Evolutionary conservation across 2,888 invertebrate genomes (phyloP).

Genomic region (Metellina segmentata): DNA sequence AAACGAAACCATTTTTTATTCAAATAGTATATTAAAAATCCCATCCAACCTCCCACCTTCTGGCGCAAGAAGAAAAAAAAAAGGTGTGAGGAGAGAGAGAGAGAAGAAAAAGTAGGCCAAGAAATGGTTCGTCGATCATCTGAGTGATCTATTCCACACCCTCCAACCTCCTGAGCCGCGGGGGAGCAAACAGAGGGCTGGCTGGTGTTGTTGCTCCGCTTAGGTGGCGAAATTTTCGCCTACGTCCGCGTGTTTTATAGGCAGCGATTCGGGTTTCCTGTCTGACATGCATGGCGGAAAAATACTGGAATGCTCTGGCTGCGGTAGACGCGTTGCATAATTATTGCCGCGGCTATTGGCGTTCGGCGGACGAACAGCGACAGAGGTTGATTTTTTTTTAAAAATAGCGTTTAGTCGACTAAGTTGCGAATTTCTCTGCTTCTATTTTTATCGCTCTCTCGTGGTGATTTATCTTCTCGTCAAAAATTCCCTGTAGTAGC

Average conservation of each 20-base stretch:
- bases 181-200: background rate
- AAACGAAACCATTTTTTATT: background rate
- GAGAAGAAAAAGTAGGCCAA: slow-evolving; percentile 61
- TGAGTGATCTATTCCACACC: slow-evolving; percentile 57
- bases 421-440: too few relatives aligned
- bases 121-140: slow-evolving; percentile 45
- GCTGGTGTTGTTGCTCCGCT: slow-evolving; percentile 8
- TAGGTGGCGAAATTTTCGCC: slow-evolving; percentile 47
- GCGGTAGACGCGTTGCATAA: background rate
- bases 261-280: slow-evolving; percentile 24
- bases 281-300: background rate
- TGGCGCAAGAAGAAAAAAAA: background rate
- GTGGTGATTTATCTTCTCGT: too few relatives aligned
- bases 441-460: too few relatives aligned
- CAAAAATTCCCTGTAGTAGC: too few relatives aligned
- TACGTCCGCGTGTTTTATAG: slow-evolving; percentile 35
- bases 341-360: background rate
- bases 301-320: background rate
- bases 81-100: slow-evolving; percentile 15
- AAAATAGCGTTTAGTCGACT: background rate
- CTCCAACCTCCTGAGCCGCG: slow-evolving; percentile 11
- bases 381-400: background rate
- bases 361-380: background rate
- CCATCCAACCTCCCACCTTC: background rate
- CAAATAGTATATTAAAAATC: background rate